Conservation (phyloP, 2,113 vertebrate species). For the Mungos mungo region DNA sequence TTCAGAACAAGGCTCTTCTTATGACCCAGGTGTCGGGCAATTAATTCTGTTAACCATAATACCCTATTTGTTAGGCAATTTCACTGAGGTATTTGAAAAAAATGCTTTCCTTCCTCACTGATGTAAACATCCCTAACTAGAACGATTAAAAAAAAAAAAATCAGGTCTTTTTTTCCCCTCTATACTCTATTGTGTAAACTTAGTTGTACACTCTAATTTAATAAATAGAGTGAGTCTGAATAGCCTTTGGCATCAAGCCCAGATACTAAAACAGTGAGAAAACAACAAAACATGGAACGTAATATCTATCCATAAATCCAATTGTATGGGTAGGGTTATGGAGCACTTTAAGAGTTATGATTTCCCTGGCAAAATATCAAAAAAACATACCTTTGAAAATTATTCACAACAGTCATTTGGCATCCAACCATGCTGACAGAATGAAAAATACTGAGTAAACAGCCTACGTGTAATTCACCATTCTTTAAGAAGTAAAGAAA, state of each 20-base stretch:
- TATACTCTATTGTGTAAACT: conserved; percentile 20
- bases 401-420: conserved; percentile 44
- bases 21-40: background rate
- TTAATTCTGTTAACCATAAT: background rate
- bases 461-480: conserved; percentile 52
- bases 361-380: conserved; percentile 55
- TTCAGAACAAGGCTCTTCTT: background rate
- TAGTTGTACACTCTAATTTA: conserved; percentile 25
- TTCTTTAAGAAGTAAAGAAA: conserved; percentile 49
- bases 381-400: conserved; percentile 54
- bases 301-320: conserved; percentile 42
- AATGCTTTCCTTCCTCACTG: conserved; percentile 25
- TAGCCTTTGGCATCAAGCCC: conserved; percentile 55
- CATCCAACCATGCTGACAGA: conserved; percentile 42
- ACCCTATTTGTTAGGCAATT: background rate
- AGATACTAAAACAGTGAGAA: conserved; percentile 50
- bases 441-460: conserved; percentile 52
- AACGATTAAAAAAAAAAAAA: background rate
- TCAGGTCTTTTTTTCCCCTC: background rate
- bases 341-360: conserved; percentile 57
- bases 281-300: conserved; percentile 56
- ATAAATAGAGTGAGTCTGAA: conserved; percentile 58
- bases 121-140: conserved; percentile 1
- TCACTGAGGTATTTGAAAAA: conserved; percentile 39
- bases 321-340: conserved; percentile 3